Conservation (phyloP, 2,113 vertebrate species). For the Empidonax alnorum region DNA sequence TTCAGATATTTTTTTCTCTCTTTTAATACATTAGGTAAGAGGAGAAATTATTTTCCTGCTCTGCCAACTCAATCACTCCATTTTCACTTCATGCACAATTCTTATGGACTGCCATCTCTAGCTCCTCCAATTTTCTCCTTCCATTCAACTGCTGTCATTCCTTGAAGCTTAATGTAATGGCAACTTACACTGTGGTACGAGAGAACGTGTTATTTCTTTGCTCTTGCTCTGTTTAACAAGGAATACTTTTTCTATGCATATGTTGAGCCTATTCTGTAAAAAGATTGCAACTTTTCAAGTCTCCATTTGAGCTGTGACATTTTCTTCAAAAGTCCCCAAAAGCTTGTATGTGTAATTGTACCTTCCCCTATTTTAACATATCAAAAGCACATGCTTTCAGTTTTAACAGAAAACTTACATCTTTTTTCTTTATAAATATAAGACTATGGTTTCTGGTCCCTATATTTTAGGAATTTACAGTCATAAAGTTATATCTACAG, state of each 20-base stretch:
- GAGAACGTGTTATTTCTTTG: background rate
- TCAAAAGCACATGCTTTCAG: background rate
- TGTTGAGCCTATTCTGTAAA: background rate
- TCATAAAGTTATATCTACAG: background rate
- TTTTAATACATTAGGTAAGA: background rate
- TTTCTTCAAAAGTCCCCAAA: background rate
- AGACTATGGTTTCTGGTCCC: background rate
- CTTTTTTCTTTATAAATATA: background rate
- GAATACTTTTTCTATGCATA: background rate
- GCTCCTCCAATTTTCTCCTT: background rate
- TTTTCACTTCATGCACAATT: background rate
- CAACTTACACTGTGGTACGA: background rate
- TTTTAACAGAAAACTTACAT: background rate
- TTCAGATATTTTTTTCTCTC: background rate
- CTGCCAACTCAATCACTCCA: background rate
- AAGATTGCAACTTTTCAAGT: background rate
- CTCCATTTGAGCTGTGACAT: background rate
- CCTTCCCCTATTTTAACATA: background rate
- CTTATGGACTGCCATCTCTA: background rate
- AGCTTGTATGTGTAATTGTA: background rate
- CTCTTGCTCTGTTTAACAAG: background rate
- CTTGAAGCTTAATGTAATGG: background rate
- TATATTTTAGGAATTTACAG: background rate
- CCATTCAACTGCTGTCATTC: slow-evolving; percentile 6
- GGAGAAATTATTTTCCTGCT: background rate